Evolutionary conservation across 2,888 invertebrate genomes (phyloP).

Genomic region (Euplagia quadripunctaria): DNA sequence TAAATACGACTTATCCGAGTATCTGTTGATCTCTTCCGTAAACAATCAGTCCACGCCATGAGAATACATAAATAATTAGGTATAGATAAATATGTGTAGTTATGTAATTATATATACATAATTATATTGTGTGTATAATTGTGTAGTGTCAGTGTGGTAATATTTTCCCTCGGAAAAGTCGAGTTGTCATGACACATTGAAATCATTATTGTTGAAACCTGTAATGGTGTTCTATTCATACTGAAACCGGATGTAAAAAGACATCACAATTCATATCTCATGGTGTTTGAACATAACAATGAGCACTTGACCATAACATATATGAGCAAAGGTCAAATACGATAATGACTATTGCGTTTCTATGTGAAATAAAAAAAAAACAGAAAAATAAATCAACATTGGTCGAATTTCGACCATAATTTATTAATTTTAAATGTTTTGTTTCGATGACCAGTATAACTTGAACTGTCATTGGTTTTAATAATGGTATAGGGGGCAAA

Average conservation of each 20-base stretch:
- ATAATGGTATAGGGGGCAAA: too few species aligned
- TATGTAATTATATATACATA: too few species aligned
- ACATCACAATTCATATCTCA: background rate
- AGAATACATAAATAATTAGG: background rate
- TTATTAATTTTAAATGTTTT: too few species aligned
- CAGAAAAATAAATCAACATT: too few species aligned
- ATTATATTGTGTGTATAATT: background rate
- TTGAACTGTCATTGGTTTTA: too few species aligned
- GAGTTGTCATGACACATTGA: background rate
- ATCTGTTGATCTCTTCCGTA: conserved; percentile 3
- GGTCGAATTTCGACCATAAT: too few species aligned
- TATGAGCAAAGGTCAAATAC: background rate
- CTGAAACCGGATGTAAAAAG: conserved; percentile 3
- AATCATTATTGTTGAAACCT: background rate
- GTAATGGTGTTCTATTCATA: background rate
- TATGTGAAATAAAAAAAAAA: background rate
- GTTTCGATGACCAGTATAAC: too few species aligned
- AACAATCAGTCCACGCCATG: background rate
- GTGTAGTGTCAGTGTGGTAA: background rate
- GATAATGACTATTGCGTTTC: background rate
- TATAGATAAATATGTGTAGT: background rate
- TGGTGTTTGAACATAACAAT: conserved; percentile 1
- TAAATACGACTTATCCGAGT: background rate
- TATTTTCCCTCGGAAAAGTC: background rate
- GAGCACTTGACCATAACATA: background rate